Conservation (phyloP, 2,797 vertebrate species). For the Carduelis carduelis region DNA sequence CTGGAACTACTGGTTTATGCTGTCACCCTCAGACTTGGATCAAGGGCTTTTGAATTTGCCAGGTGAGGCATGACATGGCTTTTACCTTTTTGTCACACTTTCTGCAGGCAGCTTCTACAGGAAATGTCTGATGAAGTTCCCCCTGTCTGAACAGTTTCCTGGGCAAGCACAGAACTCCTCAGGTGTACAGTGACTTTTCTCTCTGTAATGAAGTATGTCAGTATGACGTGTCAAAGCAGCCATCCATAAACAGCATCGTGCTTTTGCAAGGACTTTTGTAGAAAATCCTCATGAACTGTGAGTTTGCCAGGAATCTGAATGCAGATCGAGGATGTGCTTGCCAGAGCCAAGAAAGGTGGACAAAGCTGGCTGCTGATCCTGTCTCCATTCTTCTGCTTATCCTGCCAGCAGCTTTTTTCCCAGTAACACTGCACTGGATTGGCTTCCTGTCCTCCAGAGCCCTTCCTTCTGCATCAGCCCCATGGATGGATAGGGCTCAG, state of each 20-base stretch:
- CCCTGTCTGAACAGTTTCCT: conserved; percentile 5
- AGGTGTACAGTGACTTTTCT: rapidly evolving
- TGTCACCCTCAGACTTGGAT: neutral
- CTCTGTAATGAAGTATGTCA: neutral
- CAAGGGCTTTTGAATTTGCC: neutral
- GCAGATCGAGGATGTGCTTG: neutral
- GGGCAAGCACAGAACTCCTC: neutral
- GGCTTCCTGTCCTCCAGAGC: neutral
- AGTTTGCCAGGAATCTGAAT: neutral
- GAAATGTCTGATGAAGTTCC: neutral
- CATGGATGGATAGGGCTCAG: neutral
- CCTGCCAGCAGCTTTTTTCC: neutral
- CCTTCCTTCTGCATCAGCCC: neutral
- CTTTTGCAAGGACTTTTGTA: neutral
- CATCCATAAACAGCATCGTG: neutral
- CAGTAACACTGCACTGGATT: neutral
- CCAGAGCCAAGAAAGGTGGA: neutral
- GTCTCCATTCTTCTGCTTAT: neutral
- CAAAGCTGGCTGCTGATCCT: neutral
- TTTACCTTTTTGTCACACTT: neutral
- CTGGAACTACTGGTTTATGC: neutral
- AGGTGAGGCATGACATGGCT: neutral
- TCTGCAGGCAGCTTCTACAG: neutral
- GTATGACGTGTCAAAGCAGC: neutral
- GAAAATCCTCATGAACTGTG: neutral